Percentiles rank a stretch among this genome's conserved stretches.
These are phyloP conservation scores for Drosophila rufa DNA, from an alignment of 1,140 invertebrate species.

Conservation along the genomic window DNA sequence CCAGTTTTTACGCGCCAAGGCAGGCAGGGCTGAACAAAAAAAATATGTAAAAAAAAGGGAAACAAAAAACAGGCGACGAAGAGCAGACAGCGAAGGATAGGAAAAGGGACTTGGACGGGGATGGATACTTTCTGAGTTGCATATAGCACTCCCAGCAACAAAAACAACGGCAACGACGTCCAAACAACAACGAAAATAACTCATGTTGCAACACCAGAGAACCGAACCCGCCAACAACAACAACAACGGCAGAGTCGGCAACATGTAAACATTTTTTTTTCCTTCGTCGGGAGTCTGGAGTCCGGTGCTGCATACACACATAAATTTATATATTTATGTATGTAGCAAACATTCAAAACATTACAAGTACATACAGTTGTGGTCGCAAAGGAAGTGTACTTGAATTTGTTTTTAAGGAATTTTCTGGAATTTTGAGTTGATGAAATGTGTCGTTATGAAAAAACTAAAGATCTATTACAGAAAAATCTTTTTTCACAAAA, in stretches of 20 bases:
- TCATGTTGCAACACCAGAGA: conserved; percentile 53
- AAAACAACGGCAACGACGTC: conserved; percentile 2
- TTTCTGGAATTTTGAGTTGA: neutral
- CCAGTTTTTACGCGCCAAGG: conserved; percentile 70
- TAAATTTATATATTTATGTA: neutral
- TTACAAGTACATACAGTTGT: conserved; percentile 21
- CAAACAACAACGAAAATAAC: conserved; percentile 48
- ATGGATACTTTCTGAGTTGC: conserved; percentile 32
- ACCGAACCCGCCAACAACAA: conserved; percentile 13
- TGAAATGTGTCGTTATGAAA: neutral
- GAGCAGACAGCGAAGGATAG: conserved; percentile 35
- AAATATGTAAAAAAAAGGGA: conserved; percentile 8
- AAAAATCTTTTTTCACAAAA: neutral
- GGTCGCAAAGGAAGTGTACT: neutral
- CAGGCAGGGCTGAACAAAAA: conserved; percentile 33
- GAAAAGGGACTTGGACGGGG: conserved; percentile 13
- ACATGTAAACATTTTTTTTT: conserved; percentile 36
- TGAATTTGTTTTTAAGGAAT: neutral
- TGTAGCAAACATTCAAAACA: conserved; percentile 23
- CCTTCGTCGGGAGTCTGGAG: conserved; percentile 2
- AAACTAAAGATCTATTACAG: neutral
- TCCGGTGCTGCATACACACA: conserved; percentile 19
- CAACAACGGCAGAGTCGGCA: conserved; percentile 19
- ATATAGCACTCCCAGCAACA: conserved; percentile 37
- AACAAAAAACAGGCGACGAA: conserved; percentile 39